phyloP scores from a whole-genome alignment of 2,113 vertebrate species.

The Podarcis raffonei region DNA sequence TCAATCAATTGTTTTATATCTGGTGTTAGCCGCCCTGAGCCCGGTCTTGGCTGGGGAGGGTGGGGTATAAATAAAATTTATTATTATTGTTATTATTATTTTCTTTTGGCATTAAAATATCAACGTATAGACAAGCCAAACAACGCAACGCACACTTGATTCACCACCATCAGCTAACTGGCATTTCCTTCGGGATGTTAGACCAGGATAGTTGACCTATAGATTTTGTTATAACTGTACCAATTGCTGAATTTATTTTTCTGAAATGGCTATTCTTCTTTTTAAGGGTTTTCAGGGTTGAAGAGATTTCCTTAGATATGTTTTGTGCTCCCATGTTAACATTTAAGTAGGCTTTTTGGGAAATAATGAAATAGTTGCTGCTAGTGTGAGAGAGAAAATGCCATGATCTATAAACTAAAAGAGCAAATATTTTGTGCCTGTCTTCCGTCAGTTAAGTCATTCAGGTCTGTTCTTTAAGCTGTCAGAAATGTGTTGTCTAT shows the following conservation, averaged over 20 bases:
- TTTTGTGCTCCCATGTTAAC: not conserved
- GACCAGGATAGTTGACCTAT: not conserved
- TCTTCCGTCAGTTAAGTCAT: not conserved
- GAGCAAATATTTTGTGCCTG: fast-evolving
- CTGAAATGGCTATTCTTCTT: not conserved
- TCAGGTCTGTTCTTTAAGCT: not conserved
- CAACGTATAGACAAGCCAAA: not conserved
- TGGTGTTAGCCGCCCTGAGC: no score
- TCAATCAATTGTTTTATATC: no score
- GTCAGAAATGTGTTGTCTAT: not conserved
- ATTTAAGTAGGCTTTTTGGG: not conserved
- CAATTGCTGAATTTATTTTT: not conserved
- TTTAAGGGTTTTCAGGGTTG: not conserved
- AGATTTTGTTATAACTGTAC: not conserved
- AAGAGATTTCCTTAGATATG: not conserved
- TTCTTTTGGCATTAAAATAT: not conserved
- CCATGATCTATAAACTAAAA: slow-evolving; percentile 7
- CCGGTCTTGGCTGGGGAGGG: no score
- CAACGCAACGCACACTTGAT: no score
- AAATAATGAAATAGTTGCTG: fast-evolving
- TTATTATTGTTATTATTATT: no score
- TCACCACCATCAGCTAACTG: not conserved
- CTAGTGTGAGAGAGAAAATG: not conserved
- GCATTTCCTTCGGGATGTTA: not conserved
- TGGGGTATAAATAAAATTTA: no score